Percentiles rank a stretch among this genome's conserved stretches.
These are phyloP conservation scores for Drosophila micromelanica DNA, from an alignment of 1,140 invertebrate species.

Conservation along the genomic window DNA sequence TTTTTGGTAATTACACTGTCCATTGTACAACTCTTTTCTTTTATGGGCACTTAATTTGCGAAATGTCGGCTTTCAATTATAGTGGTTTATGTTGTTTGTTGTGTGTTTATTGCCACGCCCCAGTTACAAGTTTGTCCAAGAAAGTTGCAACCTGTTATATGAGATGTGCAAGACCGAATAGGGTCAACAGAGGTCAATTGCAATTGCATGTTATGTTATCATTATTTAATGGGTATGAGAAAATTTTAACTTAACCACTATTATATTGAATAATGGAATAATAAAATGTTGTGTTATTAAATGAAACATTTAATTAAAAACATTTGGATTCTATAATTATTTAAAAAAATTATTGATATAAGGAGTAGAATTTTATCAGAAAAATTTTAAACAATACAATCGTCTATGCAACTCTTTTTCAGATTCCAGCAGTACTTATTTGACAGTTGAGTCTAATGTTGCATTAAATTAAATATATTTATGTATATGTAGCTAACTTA, in stretches of 20 bases:
- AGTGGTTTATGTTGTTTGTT: constrained; percentile 18
- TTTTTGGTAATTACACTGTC: constrained; percentile 46
- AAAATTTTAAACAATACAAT: neutral
- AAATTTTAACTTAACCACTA: neutral
- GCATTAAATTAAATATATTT: neutral
- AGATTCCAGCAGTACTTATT: neutral
- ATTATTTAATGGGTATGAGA: neutral
- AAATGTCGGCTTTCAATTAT: constrained; percentile 51
- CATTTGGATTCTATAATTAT: too few relatives aligned
- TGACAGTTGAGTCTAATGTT: neutral
- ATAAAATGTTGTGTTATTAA: too few relatives aligned
- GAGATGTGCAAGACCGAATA: neutral
- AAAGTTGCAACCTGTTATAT: constrained; percentile 26
- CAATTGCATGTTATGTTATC: constrained; percentile 1
- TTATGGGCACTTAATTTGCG: constrained; percentile 50
- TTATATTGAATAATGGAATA: too few relatives aligned
- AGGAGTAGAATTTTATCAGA: too few relatives aligned
- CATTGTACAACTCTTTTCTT: constrained; percentile 40
- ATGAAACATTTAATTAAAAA: too few relatives aligned
- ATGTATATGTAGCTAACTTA: neutral
- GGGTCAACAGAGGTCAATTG: constrained; percentile 20
- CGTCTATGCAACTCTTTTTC: neutral
- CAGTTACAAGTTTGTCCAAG: constrained; percentile 24
- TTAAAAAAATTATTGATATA: too few relatives aligned
- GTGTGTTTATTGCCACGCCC: constrained; percentile 19